Evolutionary conservation across 1,140 invertebrate genomes (phyloP).

Genomic region (Ips typographus): DNA sequence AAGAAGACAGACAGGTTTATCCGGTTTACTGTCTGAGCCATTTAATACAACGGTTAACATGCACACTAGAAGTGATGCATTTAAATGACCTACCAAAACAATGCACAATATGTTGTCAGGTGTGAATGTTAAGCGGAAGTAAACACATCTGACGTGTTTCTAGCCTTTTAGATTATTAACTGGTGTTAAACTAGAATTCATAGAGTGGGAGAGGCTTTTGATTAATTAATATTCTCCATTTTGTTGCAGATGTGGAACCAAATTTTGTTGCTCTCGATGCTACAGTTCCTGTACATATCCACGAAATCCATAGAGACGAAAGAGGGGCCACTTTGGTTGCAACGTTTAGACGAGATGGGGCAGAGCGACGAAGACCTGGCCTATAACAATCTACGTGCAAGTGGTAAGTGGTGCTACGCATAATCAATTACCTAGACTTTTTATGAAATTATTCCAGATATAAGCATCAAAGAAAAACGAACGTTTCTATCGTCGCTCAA

Average conservation of each 20-base stretch:
- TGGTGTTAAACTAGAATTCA: too few relatives aligned
- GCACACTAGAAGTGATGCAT: too few relatives aligned
- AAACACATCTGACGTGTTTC: too few relatives aligned
- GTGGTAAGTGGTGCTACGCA: neutral
- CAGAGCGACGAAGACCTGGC: neutral
- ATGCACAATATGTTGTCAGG: too few relatives aligned
- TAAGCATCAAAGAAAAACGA: slow-evolving; percentile 24
- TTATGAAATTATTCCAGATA: slow-evolving; percentile 6
- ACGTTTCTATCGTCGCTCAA: slow-evolving; percentile 19
- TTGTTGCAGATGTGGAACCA: slow-evolving; percentile 39
- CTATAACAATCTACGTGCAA: slow-evolving; percentile 8
- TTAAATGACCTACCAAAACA: too few relatives aligned
- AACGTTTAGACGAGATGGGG: neutral
- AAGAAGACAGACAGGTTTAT: too few relatives aligned
- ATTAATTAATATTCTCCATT: neutral
- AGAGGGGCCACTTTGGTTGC: slow-evolving; percentile 36
- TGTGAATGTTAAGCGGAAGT: too few relatives aligned
- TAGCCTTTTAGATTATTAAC: too few relatives aligned
- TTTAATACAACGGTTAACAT: too few relatives aligned
- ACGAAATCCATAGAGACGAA: slow-evolving; percentile 33
- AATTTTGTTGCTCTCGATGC: slow-evolving; percentile 30
- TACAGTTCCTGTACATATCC: slow-evolving; percentile 24
- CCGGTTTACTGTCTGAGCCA: too few relatives aligned
- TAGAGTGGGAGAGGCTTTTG: neutral
- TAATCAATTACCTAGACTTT: neutral